These are phyloP conservation scores for Ochotona princeps DNA, from an alignment of 2,113 vertebrate genomes.

Conservation along the genomic window DNA sequence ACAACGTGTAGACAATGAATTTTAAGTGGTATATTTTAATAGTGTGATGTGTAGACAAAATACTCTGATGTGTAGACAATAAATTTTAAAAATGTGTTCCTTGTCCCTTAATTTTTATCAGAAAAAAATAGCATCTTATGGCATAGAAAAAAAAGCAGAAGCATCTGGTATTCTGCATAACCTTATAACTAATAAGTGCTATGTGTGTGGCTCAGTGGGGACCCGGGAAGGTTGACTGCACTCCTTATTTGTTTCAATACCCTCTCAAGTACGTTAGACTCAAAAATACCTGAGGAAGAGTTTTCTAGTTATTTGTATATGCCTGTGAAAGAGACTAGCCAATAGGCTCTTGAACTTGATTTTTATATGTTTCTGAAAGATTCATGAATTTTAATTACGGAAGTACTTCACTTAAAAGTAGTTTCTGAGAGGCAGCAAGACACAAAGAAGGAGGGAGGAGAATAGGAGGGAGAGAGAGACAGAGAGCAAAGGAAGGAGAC, in stretches of 20 bases:
- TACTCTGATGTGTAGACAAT: too few relatives aligned
- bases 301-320: neutral
- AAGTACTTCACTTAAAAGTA: neutral
- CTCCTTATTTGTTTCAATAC: neutral
- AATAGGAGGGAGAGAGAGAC: too few relatives aligned
- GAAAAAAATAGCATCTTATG: neutral
- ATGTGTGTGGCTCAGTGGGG: neutral
- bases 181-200: neutral
- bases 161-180: neutral
- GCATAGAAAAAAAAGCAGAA: neutral
- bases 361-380: neutral
- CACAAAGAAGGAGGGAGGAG: too few relatives aligned
- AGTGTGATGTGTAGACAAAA: too few relatives aligned
- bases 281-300: conserved; percentile 3
- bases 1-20: neutral
- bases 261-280: neutral
- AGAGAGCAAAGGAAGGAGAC: too few relatives aligned
- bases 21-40: neutral
- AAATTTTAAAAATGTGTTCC: too few relatives aligned
- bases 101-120: neutral
- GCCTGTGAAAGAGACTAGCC: neutral
- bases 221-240: neutral
- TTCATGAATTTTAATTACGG: neutral
- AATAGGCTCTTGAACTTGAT: neutral
- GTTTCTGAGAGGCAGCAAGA: too few relatives aligned